A percentile compares a stretch with the other conserved stretches of the same genome.
phyloP scores from a whole-genome alignment of 2,113 vertebrate species.

The Misgurnus mizolepis region DNA sequence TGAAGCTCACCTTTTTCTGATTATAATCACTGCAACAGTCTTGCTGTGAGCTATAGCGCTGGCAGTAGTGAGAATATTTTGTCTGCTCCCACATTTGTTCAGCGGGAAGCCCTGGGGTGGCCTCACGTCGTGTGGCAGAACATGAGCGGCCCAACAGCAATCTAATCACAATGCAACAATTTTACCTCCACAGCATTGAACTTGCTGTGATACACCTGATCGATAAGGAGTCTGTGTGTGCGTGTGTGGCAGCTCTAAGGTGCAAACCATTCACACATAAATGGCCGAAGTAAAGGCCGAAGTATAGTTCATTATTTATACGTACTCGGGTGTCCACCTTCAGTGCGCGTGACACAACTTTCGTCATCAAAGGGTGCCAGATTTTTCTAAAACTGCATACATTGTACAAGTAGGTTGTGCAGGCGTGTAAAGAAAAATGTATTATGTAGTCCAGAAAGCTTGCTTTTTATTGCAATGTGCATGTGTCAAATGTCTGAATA shows the following conservation, averaged over 20 bases:
- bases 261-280: background rate
- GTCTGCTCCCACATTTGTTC: background rate
- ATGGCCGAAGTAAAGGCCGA: no score
- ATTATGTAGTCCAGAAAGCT: no score
- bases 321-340: no score
- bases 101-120: background rate
- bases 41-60: background rate
- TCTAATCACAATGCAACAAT: conserved; percentile 51
- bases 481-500: no score
- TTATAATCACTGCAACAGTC: background rate
- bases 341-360: no score
- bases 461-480: no score
- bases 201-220: conserved; percentile 34
- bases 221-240: conserved; percentile 33
- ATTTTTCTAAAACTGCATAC: no score
- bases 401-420: background rate
- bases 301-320: no score
- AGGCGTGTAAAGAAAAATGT: conserved; percentile 8
- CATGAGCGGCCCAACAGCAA: conserved; percentile 20
- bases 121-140: conserved; percentile 18
- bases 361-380: no score
- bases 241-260: conserved; percentile 5
- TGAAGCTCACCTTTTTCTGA: background rate
- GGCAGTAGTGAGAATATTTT: background rate
- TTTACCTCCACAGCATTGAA: conserved; percentile 9